These are phyloP conservation scores for Paguma larvata DNA, from an alignment of 2,797 vertebrate species.

Conservation along the genomic window DNA sequence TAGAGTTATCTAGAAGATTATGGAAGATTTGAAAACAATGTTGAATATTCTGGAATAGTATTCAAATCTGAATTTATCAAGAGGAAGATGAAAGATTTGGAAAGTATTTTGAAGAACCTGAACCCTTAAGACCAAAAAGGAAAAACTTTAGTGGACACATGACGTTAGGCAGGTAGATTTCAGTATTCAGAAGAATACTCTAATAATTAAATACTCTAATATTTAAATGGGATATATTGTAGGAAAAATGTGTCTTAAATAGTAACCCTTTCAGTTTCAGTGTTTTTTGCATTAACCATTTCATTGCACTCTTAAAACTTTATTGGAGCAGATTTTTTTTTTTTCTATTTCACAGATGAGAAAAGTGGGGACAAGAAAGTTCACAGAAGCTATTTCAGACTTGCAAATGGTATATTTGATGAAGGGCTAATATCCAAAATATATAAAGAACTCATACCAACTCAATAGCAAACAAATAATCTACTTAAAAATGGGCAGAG, in stretches of 20 bases:
- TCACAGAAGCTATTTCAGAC: not conserved
- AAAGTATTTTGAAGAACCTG: not conserved
- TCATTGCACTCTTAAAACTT: not conserved
- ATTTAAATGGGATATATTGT: not conserved
- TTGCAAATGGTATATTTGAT: not conserved
- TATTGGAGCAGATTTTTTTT: not conserved
- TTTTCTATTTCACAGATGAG: not conserved
- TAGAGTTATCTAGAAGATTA: not conserved
- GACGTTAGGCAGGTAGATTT: not conserved
- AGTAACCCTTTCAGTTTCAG: not conserved
- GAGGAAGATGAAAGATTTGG: not conserved
- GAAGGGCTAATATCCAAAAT: not conserved
- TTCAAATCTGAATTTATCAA: not conserved
- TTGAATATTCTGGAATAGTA: not conserved
- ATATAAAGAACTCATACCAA: not conserved
- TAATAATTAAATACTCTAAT: not conserved
- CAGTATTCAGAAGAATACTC: not conserved
- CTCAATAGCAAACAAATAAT: not conserved
- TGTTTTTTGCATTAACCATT: not conserved
- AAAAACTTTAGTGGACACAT: not conserved
- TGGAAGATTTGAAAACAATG: not conserved
- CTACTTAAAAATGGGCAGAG: not conserved
- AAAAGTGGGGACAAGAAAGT: not conserved
- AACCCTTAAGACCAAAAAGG: not conserved
- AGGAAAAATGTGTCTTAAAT: not conserved